These are phyloP conservation scores for Orthosia gothica DNA, from an alignment of 2,888 invertebrate genomes.

Conservation along the genomic window DNA sequence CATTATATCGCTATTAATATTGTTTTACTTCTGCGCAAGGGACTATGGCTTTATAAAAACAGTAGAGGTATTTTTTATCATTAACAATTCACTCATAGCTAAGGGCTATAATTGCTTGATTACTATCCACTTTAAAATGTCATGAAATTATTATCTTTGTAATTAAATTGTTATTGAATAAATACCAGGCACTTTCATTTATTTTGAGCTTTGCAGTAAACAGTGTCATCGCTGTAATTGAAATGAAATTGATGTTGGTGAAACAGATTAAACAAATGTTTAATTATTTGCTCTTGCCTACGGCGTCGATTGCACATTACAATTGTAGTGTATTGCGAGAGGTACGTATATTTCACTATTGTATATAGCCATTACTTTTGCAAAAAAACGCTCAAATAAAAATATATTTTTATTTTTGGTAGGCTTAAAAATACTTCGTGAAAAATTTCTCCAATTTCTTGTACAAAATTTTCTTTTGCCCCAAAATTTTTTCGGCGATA, in stretches of 20 bases:
- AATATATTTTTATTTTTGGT: neutral
- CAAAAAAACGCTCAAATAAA: neutral
- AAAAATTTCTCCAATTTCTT: neutral
- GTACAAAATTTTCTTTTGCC: neutral
- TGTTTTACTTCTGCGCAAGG: neutral
- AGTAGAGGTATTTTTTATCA: neutral
- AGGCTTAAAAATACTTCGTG: neutral
- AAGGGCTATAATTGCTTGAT: neutral
- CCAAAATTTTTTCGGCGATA: constrained; percentile 17
- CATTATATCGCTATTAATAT: constrained; percentile 7
- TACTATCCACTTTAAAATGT: neutral
- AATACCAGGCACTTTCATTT: neutral
- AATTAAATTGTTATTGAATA: neutral
- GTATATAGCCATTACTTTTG: neutral
- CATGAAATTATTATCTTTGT: neutral
- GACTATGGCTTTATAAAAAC: neutral
- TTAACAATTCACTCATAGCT: neutral
- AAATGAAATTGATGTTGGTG: constrained; percentile 32
- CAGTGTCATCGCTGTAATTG: neutral
- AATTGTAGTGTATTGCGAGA: neutral
- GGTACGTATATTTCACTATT: neutral
- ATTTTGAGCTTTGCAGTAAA: constrained; percentile 9
- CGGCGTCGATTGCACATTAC: neutral
- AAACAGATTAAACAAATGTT: constrained; percentile 25
- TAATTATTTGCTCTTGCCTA: constrained; percentile 15